These are phyloP conservation scores for Setophaga coronata DNA, from an alignment of 2,113 vertebrate species.

Conservation along the genomic window DNA sequence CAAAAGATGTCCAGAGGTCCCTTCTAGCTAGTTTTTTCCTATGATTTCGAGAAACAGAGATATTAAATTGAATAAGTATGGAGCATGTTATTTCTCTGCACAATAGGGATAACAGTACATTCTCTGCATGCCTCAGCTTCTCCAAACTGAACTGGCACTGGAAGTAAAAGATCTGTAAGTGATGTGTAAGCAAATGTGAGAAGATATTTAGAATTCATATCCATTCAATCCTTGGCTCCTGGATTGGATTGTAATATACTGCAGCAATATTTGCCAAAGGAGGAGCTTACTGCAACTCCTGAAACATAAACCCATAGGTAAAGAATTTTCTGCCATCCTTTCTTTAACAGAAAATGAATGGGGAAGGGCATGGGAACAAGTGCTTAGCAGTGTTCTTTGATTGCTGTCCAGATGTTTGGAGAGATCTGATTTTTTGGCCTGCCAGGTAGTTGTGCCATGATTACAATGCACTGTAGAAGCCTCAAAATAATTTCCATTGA, in stretches of 20 bases:
- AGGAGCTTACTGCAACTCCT: not conserved
- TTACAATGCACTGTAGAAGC: not conserved
- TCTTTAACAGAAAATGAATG: not conserved
- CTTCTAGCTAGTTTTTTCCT: not conserved
- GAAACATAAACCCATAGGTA: not conserved
- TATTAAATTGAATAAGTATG: not conserved
- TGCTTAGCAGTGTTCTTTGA: conserved; percentile 22
- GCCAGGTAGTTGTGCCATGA: conserved; percentile 1
- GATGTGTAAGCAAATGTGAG: not conserved
- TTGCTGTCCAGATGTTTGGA: conserved; percentile 32
- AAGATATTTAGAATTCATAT: not conserved
- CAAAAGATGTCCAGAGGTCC: not conserved
- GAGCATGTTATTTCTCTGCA: not conserved
- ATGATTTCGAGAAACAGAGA: not conserved
- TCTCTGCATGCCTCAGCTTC: not conserved
- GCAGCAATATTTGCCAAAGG: not conserved
- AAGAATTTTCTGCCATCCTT: conserved; percentile 12
- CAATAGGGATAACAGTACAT: not conserved
- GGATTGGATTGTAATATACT: not conserved
- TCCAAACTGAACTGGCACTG: not conserved
- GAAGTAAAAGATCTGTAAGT: not conserved
- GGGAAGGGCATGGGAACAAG: conserved; percentile 35
- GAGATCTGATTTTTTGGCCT: not conserved
- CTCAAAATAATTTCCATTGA: not conserved
- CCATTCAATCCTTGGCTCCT: not conserved